These are phyloP conservation scores for Eupithecia subumbrata DNA, from an alignment of 2,888 invertebrate species.

Conservation along the genomic window DNA sequence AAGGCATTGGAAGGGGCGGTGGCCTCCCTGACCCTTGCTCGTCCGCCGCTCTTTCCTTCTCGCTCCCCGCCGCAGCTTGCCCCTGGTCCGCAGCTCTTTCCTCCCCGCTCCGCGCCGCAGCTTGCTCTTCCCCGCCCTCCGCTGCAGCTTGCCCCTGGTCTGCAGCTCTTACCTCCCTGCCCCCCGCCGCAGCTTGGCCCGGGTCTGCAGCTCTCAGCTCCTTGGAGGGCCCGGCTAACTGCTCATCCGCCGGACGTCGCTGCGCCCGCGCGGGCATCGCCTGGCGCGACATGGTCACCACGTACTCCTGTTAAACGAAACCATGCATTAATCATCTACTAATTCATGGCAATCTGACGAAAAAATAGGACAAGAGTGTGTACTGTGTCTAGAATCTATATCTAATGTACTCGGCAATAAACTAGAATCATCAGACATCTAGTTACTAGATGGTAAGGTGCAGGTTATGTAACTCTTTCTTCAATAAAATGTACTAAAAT, in stretches of 20 bases:
- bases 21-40: no score
- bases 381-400: neutral
- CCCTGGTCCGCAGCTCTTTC: neutral
- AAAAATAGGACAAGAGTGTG: neutral
- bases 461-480: no score
- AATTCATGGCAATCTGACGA: neutral
- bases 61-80: neutral
- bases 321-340: neutral
- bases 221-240: neutral
- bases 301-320: constrained; percentile 87
- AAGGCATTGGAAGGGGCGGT: no score
- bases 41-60: neutral
- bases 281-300: constrained; percentile 89
- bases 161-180: neutral
- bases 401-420: no score
- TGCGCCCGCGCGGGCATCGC: constrained; percentile 5
- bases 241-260: neutral
- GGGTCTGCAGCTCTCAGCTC: neutral
- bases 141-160: neutral
- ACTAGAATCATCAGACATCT: no score
- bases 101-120: no score
- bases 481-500: no score
- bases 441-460: no score
- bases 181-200: neutral
- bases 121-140: neutral